A percentile compares a stretch with the other conserved stretches of the same genome.
Evolutionary conservation across 2,797 vertebrate genomes (phyloP).

Genomic region (Amazona ochrocephala): DNA sequence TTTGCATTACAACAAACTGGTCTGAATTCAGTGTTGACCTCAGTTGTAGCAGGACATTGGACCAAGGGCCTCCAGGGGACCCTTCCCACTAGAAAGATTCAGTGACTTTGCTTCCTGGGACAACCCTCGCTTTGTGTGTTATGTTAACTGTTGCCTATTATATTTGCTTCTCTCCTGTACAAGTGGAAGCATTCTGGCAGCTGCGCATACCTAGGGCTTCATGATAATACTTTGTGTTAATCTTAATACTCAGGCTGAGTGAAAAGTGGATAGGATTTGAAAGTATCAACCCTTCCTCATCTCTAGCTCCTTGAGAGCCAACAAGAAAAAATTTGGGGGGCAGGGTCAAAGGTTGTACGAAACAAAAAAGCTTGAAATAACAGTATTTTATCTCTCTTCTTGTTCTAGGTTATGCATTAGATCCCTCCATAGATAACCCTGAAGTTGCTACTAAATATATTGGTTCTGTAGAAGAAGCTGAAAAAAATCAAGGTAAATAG

Average conservation of each 20-base stretch:
- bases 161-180: not conserved
- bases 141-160: not conserved
- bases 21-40: not conserved
- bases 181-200: not conserved
- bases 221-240: not conserved
- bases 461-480: constrained; percentile 95
- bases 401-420: constrained; percentile 92
- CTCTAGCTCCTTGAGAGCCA: not conserved
- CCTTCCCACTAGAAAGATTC: not conserved
- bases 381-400: not conserved
- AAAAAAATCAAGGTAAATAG: constrained; percentile 95
- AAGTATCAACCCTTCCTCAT: not conserved
- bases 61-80: not conserved
- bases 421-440: constrained; percentile 92
- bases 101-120: not conserved
- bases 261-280: not conserved
- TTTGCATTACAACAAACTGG: not conserved
- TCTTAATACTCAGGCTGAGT: not conserved
- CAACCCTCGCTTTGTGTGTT: not conserved
- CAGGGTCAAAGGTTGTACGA: not conserved
- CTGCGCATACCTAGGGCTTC: not conserved
- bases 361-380: not conserved
- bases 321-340: not conserved
- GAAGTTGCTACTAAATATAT: constrained; percentile 87
- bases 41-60: fast-evolving